Conservation (phyloP, 1,140 invertebrate species). For the Hyphantria cunea region DNA sequence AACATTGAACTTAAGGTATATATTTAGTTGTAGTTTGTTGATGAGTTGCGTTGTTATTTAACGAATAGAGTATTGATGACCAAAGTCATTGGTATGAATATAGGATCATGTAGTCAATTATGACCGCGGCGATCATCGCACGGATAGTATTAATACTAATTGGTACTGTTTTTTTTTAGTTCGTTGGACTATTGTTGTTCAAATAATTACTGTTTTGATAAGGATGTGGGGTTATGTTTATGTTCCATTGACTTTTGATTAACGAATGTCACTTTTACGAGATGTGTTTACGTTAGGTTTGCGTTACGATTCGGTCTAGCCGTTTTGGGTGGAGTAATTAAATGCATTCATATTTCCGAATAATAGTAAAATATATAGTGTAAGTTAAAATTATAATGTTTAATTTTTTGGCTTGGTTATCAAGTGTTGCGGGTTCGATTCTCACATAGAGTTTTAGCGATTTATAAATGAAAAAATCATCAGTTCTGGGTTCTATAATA, state of each 20-base stretch:
- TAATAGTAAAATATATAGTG: too few relatives aligned
- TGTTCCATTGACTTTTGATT: too few relatives aligned
- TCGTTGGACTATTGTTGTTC: conserved; percentile 9
- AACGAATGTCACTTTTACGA: too few relatives aligned
- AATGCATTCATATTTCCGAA: background rate
- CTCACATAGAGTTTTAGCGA: too few relatives aligned
- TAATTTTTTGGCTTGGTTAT: too few relatives aligned
- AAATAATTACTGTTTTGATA: background rate
- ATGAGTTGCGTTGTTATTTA: background rate
- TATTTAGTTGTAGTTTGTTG: background rate
- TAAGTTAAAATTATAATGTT: too few relatives aligned
- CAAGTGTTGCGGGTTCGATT: too few relatives aligned
- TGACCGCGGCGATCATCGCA: conserved; percentile 28
- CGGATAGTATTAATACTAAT: conserved; percentile 30
- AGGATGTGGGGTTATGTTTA: conserved; percentile 16
- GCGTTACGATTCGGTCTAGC: background rate
- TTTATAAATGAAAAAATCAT: too few relatives aligned
- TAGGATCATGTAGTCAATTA: conserved; percentile 36
- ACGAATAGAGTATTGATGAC: conserved; percentile 27
- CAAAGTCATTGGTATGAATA: conserved; percentile 34
- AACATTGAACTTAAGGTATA: background rate
- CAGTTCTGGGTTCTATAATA: too few relatives aligned
- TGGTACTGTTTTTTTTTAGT: conserved; percentile 23
- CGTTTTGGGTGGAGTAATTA: background rate
- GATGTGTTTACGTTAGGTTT: too few relatives aligned